Percentiles rank a stretch among this genome's conserved stretches.
phyloP scores from a whole-genome alignment of 53 echinoderm and acorn worm species.

The Holothuria leucospilota region DNA sequence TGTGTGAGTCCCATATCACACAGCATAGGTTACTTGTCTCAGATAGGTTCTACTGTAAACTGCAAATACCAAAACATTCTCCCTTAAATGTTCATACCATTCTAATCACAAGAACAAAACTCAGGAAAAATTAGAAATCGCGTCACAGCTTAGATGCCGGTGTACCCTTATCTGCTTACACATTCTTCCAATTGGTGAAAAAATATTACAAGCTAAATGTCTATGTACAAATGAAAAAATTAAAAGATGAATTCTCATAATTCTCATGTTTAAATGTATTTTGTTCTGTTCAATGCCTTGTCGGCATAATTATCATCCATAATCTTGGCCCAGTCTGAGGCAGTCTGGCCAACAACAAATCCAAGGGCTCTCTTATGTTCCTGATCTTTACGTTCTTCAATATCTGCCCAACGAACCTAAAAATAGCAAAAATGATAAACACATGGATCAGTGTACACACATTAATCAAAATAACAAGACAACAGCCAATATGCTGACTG shows the following conservation, averaged over 20 bases:
- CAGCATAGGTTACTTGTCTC: too few relatives aligned
- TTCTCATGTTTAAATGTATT: conserved; percentile 62
- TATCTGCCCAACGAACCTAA: conserved; percentile 98
- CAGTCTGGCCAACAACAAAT: conserved; percentile 94
- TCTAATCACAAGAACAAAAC: too few relatives aligned
- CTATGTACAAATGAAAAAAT: not conserved
- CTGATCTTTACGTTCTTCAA: conserved; percentile 94
- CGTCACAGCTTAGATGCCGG: too few relatives aligned
- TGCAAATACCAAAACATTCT: too few relatives aligned
- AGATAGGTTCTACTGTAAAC: too few relatives aligned
- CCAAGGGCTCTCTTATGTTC: conserved; percentile 91
- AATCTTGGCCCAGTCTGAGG: conserved; percentile 96
- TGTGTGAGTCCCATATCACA: too few relatives aligned
- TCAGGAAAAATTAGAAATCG: too few relatives aligned
- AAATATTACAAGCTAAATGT: not conserved
- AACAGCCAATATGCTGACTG: not conserved
- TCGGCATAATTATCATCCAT: conserved; percentile 97
- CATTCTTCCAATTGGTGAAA: not conserved
- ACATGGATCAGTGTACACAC: not conserved
- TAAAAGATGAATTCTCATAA: not conserved
- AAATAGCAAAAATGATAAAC: conserved; percentile 31
- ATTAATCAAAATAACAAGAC: not conserved
- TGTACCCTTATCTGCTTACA: too few relatives aligned
- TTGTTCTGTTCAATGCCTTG: conserved; percentile 95
- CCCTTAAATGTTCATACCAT: too few relatives aligned